Conservation (phyloP, 2,888 invertebrate genomes). For the Hydraecia micacea region DNA sequence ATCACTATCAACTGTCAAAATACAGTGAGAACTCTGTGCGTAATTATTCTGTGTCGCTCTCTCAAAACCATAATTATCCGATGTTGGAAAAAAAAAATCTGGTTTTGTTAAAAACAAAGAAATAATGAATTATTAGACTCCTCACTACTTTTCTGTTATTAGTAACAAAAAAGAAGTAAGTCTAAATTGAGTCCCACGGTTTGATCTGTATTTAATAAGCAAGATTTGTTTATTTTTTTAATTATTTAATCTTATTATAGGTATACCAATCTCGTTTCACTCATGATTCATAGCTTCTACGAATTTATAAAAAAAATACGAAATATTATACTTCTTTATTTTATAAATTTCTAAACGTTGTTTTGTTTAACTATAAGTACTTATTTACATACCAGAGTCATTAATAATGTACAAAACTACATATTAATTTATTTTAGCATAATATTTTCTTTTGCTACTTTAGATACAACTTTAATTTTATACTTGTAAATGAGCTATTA, state of each 20-base stretch:
- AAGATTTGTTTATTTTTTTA: background rate
- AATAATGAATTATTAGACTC: background rate
- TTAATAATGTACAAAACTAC: conserved; percentile 29
- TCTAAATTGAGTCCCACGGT: background rate
- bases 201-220: conserved; percentile 1
- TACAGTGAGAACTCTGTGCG: background rate
- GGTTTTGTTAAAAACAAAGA: conserved; percentile 15
- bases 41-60: conserved; percentile 6
- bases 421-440: conserved; percentile 43
- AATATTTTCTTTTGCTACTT: conserved; percentile 22
- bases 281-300: background rate
- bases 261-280: background rate
- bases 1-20: conserved; percentile 18
- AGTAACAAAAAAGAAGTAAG: too few species aligned
- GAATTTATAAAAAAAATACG: background rate
- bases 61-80: background rate
- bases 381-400: conserved; percentile 21
- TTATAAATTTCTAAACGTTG: background rate
- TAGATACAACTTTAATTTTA: conserved; percentile 28
- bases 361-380: background rate
- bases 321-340: background rate
- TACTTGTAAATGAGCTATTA: conserved; percentile 43
- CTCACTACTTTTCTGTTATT: background rate
- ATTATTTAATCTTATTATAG: background rate
- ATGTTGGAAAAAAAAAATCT: conserved; percentile 5